Evolutionary conservation across 2,113 vertebrate genomes (phyloP).

Genomic region (Poeciliopsis turrubarensis): DNA sequence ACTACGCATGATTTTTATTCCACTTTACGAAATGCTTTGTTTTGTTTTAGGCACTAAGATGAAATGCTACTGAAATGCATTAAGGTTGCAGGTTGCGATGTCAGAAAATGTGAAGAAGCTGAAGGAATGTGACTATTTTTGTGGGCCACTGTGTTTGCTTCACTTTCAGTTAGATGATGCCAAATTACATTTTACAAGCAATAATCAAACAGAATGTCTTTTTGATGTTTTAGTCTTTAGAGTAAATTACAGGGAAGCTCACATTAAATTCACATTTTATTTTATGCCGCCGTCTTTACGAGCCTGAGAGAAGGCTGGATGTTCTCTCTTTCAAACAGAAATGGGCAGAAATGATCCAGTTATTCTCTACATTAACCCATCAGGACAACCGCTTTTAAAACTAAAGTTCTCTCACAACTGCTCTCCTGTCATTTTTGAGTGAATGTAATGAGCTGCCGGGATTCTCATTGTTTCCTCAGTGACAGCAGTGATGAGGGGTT

Average conservation of each 20-base stretch:
- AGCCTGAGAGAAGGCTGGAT: background rate
- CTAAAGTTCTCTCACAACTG: conserved; percentile 31
- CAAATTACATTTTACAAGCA: background rate
- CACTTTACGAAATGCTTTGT: too few species aligned
- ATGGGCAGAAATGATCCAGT: conserved; percentile 8
- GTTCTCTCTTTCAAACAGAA: background rate
- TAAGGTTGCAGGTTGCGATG: too few species aligned
- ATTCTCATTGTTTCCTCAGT: background rate
- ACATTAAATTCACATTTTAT: background rate
- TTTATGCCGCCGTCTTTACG: background rate
- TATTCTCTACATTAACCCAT: background rate
- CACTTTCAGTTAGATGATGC: background rate
- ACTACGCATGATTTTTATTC: too few species aligned
- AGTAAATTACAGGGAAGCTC: background rate
- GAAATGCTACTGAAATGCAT: too few species aligned
- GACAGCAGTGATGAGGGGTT: conserved; percentile 17
- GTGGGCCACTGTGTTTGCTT: background rate
- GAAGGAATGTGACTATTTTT: background rate
- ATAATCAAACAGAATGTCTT: conserved; percentile 20
- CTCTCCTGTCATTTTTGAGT: conserved; percentile 21
- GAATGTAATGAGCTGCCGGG: conserved; percentile 46
- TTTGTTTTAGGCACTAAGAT: too few species aligned
- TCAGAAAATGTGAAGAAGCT: background rate
- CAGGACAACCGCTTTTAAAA: conserved; percentile 34
- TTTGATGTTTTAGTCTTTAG: conserved; percentile 17